Conservation (phyloP, 2,113 vertebrate genomes). For the Malurus alboscapulatus region DNA sequence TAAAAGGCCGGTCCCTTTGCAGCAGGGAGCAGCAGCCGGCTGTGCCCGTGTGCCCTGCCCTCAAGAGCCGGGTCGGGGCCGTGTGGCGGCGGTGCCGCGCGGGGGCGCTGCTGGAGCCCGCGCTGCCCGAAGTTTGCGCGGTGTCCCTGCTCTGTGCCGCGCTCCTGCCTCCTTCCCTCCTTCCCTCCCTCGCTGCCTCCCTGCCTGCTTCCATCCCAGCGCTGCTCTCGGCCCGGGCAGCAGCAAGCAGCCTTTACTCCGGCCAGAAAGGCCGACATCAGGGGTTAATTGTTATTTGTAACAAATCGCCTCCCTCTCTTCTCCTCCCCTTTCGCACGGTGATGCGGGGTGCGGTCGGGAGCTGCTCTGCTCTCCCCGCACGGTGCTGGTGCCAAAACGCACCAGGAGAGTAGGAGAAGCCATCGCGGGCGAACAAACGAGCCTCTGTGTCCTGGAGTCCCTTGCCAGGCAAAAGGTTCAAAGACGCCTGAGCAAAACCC, state of each 20-base stretch:
- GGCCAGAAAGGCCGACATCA: background rate
- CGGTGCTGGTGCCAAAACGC: background rate
- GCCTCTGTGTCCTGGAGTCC: background rate
- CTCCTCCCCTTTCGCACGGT: no score
- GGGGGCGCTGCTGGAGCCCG: background rate
- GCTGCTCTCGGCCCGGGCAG: background rate
- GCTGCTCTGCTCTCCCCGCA: no score
- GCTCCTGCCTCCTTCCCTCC: no score
- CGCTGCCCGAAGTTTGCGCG: fast-evolving
- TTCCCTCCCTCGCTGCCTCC: background rate
- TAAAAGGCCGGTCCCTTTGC: fast-evolving
- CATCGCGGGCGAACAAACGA: background rate
- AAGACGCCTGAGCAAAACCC: background rate
- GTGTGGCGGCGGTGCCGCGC: background rate
- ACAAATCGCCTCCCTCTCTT: background rate
- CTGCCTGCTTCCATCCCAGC: no score
- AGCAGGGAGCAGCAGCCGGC: background rate
- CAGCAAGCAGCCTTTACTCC: background rate
- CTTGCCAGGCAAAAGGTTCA: background rate
- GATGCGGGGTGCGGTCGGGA: background rate
- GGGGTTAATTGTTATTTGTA: background rate
- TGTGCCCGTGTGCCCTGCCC: fast-evolving
- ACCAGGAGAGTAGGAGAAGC: fast-evolving
- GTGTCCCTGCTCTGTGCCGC: fast-evolving
- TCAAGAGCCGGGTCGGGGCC: fast-evolving